A percentile compares a stretch with the other conserved stretches of the same genome.
These are phyloP conservation scores for Myotis planiceps DNA, from an alignment of 2,797 vertebrate genomes.

Conservation along the genomic window DNA sequence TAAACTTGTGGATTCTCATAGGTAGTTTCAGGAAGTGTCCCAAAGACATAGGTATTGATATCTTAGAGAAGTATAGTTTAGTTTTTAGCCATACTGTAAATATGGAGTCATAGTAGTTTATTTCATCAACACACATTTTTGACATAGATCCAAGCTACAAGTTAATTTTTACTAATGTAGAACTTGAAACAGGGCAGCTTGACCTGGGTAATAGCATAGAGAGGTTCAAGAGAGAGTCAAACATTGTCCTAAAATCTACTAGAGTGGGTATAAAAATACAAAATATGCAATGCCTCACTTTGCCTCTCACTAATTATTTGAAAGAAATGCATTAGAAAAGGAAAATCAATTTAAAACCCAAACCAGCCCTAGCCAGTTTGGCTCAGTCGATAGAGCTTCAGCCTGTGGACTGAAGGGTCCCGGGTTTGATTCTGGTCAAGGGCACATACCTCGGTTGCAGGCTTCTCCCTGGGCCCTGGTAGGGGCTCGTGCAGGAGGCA, in stretches of 20 bases:
- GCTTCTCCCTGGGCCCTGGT: too few species aligned
- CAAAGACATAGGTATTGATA: neutral
- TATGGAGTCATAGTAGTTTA: neutral
- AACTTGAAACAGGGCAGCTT: neutral
- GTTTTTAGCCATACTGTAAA: neutral
- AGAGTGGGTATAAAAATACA: neutral
- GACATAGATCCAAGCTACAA: neutral
- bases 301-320: neutral
- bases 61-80: neutral
- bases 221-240: constrained; percentile 24
- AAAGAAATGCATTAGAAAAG: constrained; percentile 34
- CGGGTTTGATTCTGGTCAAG: too few species aligned
- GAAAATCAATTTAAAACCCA: neutral
- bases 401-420: too few species aligned
- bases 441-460: too few species aligned
- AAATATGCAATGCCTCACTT: neutral
- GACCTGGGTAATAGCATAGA: neutral
- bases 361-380: too few species aligned
- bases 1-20: neutral
- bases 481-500: too few species aligned
- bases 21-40: neutral
- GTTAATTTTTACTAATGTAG: neutral
- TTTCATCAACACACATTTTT: neutral
- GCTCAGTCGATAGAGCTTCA: too few species aligned
- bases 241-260: neutral